Evolutionary conservation across 1,140 invertebrate species (phyloP), one percentile per base, ranked within the genome.

Genomic region (Capitella teleta): DNA sequence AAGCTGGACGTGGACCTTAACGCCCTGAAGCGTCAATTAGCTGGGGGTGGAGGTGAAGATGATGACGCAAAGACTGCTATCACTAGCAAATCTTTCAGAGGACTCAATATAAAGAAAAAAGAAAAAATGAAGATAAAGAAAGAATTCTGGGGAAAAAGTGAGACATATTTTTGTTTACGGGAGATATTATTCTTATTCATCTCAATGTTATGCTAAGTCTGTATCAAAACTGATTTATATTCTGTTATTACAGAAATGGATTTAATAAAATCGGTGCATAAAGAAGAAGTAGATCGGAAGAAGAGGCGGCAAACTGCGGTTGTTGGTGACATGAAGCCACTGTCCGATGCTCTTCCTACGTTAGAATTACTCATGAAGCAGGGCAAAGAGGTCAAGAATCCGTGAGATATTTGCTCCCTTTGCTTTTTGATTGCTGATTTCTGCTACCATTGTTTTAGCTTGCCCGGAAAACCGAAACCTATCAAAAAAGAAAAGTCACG

Each of bases 321-420:
- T 24, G 64, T 68, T 1, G 66, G 66, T 8, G 64, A 68, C 47
- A 59, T 68, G 37, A 53, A 57, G 1, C 30, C 52, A 10, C 46
- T 68, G 34, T 56, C 56, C n/a, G 66, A 68, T 18, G 59, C 63
- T 3, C 54, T 68, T 10, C 66, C 66, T 25, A 68, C 64, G 2
- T 51, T 68, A 34, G 64, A 68, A 43, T 48, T 66, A n/a, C 49
- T 67, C n/a, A 21, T 67, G 48, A 66, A 64, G 49, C 53, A 52
- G 30, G 52, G 6, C 25, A 14, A 3, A 18, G 3, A 4, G 10
- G 25, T 12, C 6, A 24, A n/a, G 6, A 24, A 16, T 50, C 16
- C 5, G 14, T 42, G 12, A 37, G 37, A n/a, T n/a, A n/a, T n/a
- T n/a, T n/a, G n/a, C n/a, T n/a, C n/a, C n/a, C n/a, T n/a, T n/a